Base-by-base conservation (phyloP, 2,888 invertebrate species). In the Mesorhabditis sp. region DNA sequence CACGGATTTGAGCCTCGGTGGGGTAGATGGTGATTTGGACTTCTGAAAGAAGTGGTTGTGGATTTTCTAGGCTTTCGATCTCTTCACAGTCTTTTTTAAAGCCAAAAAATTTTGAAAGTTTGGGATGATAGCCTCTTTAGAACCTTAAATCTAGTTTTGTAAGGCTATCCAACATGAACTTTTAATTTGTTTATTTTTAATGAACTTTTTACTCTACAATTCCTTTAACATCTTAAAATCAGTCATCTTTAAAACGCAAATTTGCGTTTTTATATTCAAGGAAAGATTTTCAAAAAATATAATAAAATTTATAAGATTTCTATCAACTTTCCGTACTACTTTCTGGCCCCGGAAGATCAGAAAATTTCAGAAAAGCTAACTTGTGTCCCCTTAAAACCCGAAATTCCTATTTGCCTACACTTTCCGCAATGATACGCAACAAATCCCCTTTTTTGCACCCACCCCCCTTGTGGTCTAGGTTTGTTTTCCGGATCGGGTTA, bases 21-120 rank as follows among this genome's bases (percentile, higher is more conserved):
- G 85, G 85, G 71, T 82, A 82, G 50, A 86, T 80, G 50, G 83
- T 83, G 70, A 84, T 83, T 65, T 83, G 83, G 50, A 84, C 76
- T 69, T 84, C 83, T 76, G 67, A 70, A 79, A 28, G 28, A 28
- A 28, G 66, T 45, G 50, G 50, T 10, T 6, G 10, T 28, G 6
- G 5, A 6, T 45, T 13, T 66, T 15, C 63, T 45, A n/a, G 5
- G 44, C 63, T 41, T 50, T 63, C 67, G 62, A 45, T 63, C 15
- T 68, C 65, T 43, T 43, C 58, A 50, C 42, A 64, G 50, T n/a
- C 43, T 10, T 58, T 62, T 67, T 5, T 66, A 5, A 13, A 50
- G 13, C 68, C 10, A n/a, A 50, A 7, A 50, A 50, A 13, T 7
- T 10, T 50, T 7, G 2, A 13, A 50, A 13, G 3, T 50, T 50